phyloP scores from a whole-genome alignment of 1,140 invertebrate species.

The Asobara japonica region DNA sequence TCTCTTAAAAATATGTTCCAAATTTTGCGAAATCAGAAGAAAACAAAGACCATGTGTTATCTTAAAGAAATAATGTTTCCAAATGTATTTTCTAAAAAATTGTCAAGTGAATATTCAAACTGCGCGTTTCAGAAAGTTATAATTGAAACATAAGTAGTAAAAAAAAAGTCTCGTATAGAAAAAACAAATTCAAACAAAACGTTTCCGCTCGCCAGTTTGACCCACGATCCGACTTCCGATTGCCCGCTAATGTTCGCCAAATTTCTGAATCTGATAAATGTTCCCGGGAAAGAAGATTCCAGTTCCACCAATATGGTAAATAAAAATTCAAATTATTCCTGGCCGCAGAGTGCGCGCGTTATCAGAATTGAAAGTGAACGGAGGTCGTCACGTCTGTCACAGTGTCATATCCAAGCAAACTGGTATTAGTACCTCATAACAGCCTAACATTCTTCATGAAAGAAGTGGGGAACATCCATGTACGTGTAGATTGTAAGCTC shows the following conservation, averaged over 20 bases:
- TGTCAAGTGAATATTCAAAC: neutral
- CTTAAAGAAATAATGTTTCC: no score
- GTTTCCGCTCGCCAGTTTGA: no score
- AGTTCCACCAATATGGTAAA: no score
- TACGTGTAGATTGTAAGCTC: neutral
- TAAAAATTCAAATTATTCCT: neutral
- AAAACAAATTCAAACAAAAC: no score
- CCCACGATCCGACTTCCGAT: no score
- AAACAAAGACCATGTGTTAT: no score
- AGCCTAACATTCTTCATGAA: neutral
- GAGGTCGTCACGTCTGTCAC: slow-evolving; percentile 5
- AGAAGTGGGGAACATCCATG: neutral
- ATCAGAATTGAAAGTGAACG: neutral
- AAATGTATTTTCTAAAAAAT: neutral
- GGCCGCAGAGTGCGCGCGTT: no score
- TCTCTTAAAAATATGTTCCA: neutral
- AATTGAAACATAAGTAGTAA: neutral
- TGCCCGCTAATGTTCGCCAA: no score
- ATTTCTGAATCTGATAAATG: no score
- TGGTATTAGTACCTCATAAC: neutral
- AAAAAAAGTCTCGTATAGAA: neutral
- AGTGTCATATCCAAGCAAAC: neutral
- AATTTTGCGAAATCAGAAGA: neutral
- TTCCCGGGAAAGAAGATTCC: no score
- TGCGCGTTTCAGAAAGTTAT: neutral